phyloP scores from a whole-genome alignment of 2,888 invertebrate species.

The Meteorus colon region DNA sequence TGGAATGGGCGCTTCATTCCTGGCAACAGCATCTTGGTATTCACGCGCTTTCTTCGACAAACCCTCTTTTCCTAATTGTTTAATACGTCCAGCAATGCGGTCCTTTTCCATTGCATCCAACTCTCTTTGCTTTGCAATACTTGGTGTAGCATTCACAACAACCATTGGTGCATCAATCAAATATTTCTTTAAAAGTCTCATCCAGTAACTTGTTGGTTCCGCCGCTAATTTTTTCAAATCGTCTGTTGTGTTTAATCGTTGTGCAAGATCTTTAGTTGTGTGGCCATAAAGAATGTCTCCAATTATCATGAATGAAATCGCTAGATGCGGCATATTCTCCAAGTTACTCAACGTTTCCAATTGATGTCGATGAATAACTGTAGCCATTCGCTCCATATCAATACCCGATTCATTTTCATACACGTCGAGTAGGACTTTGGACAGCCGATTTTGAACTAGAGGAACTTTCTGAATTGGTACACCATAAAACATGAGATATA shows the following conservation, averaged over 20 bases:
- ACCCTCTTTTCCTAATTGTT: slow-evolving; percentile 80
- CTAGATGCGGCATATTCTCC: slow-evolving; percentile 85
- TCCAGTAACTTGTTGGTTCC: slow-evolving; percentile 83
- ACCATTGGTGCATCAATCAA: slow-evolving; percentile 79
- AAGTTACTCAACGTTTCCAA: slow-evolving; percentile 82
- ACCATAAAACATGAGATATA: slow-evolving; percentile 84
- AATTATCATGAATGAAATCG: slow-evolving; percentile 85
- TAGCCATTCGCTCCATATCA: slow-evolving; percentile 84
- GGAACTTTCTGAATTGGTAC: slow-evolving; percentile 82
- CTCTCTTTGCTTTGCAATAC: slow-evolving; percentile 78
- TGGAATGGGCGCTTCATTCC: slow-evolving; percentile 86
- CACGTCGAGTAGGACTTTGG: slow-evolving; percentile 74
- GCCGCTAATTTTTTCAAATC: slow-evolving; percentile 77
- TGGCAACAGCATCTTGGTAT: slow-evolving; percentile 81
- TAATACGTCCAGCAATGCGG: slow-evolving; percentile 81
- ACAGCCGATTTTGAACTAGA: slow-evolving; percentile 77
- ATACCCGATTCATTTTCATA: slow-evolving; percentile 74
- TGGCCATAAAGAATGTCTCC: slow-evolving; percentile 89
- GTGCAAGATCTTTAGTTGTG: slow-evolving; percentile 81
- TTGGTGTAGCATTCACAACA: slow-evolving; percentile 80
- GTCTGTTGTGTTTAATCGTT: slow-evolving; percentile 81
- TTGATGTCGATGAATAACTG: slow-evolving; percentile 82
- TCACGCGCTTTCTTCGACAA: slow-evolving; percentile 78
- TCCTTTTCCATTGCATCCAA: slow-evolving; percentile 84
- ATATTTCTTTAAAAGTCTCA: slow-evolving; percentile 80